Conservation (phyloP, 2,888 invertebrate genomes). For the Drymonia ruficornis region DNA sequence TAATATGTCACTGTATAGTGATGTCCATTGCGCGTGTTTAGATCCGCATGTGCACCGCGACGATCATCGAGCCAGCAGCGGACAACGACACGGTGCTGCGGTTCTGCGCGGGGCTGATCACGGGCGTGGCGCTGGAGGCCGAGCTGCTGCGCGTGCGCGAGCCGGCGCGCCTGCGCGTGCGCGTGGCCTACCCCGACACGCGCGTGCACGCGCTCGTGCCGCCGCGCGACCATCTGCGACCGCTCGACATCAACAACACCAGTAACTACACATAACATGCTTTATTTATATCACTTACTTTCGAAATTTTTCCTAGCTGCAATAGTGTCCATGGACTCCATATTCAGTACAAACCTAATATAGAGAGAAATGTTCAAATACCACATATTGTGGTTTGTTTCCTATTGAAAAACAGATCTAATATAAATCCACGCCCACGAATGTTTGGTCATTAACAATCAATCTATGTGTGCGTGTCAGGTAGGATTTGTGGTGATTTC, state of each 20-base stretch:
- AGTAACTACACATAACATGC: slow-evolving; percentile 47
- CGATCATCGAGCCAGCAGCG: slow-evolving; percentile 93
- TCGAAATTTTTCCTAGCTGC: no score
- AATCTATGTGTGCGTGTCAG: no score
- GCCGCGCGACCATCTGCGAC: slow-evolving; percentile 89
- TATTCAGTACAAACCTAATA: no score
- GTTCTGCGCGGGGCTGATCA: slow-evolving; percentile 96
- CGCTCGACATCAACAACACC: slow-evolving; percentile 85
- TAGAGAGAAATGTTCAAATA: no score
- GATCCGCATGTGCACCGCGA: slow-evolving; percentile 92
- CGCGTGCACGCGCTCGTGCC: slow-evolving; percentile 93
- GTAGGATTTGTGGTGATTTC: no score
- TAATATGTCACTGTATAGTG: no score
- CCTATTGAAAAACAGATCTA: no score
- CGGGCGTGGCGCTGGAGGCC: slow-evolving; percentile 94
- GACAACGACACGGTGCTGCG: slow-evolving; percentile 92
- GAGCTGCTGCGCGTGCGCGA: slow-evolving; percentile 92
- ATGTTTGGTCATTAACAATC: no score
- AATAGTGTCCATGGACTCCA: no score
- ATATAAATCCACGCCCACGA: no score
- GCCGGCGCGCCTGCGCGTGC: slow-evolving; percentile 90
- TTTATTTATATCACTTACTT: no score
- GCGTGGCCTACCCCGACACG: slow-evolving; percentile 96
- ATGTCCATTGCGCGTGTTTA: slow-evolving; percentile 37
- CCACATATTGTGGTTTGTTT: no score